These are phyloP conservation scores for Lacanobia wlatinum DNA, from an alignment of 2,888 invertebrate genomes.

Conservation along the genomic window DNA sequence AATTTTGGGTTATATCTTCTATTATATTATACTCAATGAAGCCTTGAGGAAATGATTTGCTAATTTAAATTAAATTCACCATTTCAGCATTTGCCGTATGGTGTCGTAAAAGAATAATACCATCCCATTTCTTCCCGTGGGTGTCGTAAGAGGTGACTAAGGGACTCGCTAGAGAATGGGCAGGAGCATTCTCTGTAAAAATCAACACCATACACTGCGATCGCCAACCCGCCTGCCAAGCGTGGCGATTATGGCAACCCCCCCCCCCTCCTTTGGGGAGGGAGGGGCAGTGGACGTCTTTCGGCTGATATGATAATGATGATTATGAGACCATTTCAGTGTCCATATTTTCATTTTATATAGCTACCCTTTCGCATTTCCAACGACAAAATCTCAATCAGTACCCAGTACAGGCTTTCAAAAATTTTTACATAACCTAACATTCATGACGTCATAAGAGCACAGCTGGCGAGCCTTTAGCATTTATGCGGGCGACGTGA, in stretches of 20 bases:
- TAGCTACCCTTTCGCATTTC: not conserved
- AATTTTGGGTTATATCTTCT: not conserved
- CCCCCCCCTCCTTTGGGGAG: no score
- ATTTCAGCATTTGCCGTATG: no score
- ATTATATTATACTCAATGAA: not conserved
- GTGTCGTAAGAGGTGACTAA: no score
- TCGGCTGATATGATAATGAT: no score
- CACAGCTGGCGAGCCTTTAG: slow-evolving; percentile 58
- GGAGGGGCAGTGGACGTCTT: no score
- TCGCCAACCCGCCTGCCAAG: no score
- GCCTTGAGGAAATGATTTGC: not conserved
- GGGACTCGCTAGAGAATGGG: no score
- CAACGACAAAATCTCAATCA: slow-evolving; percentile 33
- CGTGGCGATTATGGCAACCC: no score
- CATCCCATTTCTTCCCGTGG: no score
- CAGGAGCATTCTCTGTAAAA: no score
- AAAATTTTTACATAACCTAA: slow-evolving; percentile 55
- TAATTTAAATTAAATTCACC: not conserved
- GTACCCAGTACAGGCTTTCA: slow-evolving; percentile 29
- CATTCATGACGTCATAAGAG: slow-evolving; percentile 52
- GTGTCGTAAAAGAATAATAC: no score
- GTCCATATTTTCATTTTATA: slow-evolving; percentile 5
- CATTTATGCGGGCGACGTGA: slow-evolving; percentile 72
- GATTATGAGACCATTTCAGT: not conserved
- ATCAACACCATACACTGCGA: no score